Conservation (phyloP, 2,113 vertebrate species). For the Progne subis region DNA sequence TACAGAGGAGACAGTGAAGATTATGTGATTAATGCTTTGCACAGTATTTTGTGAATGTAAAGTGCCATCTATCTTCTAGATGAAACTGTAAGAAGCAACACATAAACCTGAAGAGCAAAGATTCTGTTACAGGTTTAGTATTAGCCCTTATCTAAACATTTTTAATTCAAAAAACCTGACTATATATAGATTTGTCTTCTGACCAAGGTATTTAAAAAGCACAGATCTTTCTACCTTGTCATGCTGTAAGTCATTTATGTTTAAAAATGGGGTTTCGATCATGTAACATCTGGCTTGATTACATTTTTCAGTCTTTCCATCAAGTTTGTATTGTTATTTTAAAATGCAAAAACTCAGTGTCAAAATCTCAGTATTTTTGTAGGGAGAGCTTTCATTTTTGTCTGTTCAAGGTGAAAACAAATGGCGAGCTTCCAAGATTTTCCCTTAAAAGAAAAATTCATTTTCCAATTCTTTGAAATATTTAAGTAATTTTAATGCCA, state of each 20-base stretch:
- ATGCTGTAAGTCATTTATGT: background rate
- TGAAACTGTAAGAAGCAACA: background rate
- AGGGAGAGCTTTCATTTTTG: background rate
- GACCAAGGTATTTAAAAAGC: background rate
- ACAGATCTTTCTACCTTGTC: background rate
- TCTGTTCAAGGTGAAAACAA: background rate
- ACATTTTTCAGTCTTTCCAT: background rate
- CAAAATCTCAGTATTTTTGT: background rate
- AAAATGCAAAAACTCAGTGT: background rate
- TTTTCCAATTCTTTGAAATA: background rate
- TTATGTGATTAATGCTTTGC: conserved; percentile 11
- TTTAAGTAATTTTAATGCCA: background rate
- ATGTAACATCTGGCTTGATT: background rate
- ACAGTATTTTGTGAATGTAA: conserved; percentile 21
- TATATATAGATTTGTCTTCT: background rate
- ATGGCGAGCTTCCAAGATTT: background rate
- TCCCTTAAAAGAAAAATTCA: background rate
- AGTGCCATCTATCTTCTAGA: conserved; percentile 40
- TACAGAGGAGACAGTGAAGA: background rate
- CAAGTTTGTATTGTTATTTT: background rate
- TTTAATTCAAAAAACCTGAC: background rate
- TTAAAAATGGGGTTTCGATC: background rate
- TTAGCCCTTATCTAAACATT: background rate
- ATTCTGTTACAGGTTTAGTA: background rate
- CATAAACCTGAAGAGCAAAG: background rate